Evolutionary conservation across 2,888 invertebrate genomes (phyloP).

Genomic region (Dichetophora obliterata): DNA sequence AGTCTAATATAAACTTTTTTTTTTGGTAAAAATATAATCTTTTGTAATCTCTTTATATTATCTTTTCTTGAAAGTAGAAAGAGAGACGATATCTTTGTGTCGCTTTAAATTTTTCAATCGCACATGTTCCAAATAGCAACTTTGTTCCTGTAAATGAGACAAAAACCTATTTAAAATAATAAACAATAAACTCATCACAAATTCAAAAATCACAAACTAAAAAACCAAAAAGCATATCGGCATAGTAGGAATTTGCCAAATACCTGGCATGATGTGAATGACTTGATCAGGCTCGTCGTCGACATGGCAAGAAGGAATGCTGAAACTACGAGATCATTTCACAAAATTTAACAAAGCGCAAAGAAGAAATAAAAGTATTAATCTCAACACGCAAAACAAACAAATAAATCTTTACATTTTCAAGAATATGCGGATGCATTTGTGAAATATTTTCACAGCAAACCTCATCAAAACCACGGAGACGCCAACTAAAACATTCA

Average conservation of each 20-base stretch:
- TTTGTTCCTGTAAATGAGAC: no score
- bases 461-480: not conserved
- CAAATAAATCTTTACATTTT: constrained; percentile 26
- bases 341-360: constrained; percentile 6
- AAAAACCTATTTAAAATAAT: no score
- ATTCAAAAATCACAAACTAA: not conserved
- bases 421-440: constrained; percentile 32
- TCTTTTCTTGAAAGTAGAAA: no score
- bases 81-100: no score
- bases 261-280: constrained; percentile 31
- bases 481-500: constrained; percentile 14
- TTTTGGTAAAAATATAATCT: no score
- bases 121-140: no score
- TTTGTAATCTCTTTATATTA: no score
- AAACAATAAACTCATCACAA: no score
- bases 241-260: constrained; percentile 20
- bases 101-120: no score
- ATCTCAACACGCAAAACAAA: not conserved
- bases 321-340: not conserved
- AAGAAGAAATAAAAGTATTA: not conserved
- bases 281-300: constrained; percentile 28
- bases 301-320: constrained; percentile 20
- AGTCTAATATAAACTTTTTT: no score
- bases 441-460: constrained; percentile 19
- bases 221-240: constrained; percentile 8